Evolutionary conservation across 2,113 vertebrate species (phyloP), one percentile per base, ranked within the genome.

Genomic region (Dermatemys mawii): DNA sequence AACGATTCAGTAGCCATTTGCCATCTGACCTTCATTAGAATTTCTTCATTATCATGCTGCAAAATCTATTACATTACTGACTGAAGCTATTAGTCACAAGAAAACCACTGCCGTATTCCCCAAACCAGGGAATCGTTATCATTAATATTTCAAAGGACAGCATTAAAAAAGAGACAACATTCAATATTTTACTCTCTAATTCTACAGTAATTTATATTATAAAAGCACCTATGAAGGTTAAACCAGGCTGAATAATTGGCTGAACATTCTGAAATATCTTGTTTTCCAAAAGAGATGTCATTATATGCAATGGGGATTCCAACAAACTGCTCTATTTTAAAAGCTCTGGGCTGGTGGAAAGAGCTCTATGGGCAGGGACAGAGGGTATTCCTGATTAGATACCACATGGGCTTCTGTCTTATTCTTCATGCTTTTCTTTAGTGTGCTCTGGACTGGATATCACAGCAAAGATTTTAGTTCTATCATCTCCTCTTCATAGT

Each of bases 101-200:
- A 96, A 97, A 98, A 67, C 44, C 89, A 88, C 78, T 79, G 88
- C 86, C 44, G 44, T 24, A 89, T 90, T 97, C 92, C 95, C 95
- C 94, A 97, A 98, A 97, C 90, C 86, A 57, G 35, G 89, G 90
- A 97, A 95, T 92, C 88, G 96, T 96, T 95, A 97, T 90, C 92
- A 97, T 97, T 97, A 95, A 97, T 96, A 96, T 97, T 98, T 97
- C 92, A 96, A 96, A 95, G 79, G 95, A 95, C 22, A 95, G 81
- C 87, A 97, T 96, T 97, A 98, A 98, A 98, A 98, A 96, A 97
- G 94, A 97, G 94, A 97, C 90, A 96, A 98, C 96, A 97, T 96
- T 96, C 94, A 98, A 94, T 97, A 98, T 98, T 98, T 97, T 96
- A 98, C 94, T 97, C 78, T 17, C 97, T 97, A 98, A 98, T 98